Evolutionary conservation across 1,140 invertebrate genomes (phyloP).

Genomic region (Trypoxylus dichotomus): DNA sequence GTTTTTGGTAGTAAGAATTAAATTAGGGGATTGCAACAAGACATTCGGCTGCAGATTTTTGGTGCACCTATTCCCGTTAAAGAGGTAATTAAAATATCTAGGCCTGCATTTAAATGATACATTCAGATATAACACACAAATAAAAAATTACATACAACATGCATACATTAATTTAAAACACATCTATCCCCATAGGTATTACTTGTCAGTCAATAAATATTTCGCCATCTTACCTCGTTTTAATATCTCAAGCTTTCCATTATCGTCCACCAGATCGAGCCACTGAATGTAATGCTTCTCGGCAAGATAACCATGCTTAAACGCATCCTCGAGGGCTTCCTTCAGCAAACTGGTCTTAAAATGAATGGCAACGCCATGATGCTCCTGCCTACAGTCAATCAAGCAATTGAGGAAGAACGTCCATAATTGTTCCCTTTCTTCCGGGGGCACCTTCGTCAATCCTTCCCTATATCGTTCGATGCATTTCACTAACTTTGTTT

Average conservation of each 20-base stretch:
- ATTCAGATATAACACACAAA: too few species aligned
- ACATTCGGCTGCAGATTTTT: too few species aligned
- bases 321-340: slow-evolving; percentile 35
- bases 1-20: too few species aligned
- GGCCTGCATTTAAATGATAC: too few species aligned
- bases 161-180: too few species aligned
- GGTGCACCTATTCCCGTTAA: too few species aligned
- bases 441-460: slow-evolving; percentile 30
- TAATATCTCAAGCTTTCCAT: slow-evolving; percentile 31
- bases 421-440: slow-evolving; percentile 37
- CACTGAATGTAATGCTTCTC: slow-evolving; percentile 38
- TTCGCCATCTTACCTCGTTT: slow-evolving; percentile 32
- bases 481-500: slow-evolving; percentile 28
- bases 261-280: slow-evolving; percentile 35
- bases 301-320: slow-evolving; percentile 26
- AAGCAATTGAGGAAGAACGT: slow-evolving; percentile 36
- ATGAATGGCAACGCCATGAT: slow-evolving; percentile 23
- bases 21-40: too few species aligned
- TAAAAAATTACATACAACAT: too few species aligned
- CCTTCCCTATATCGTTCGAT: slow-evolving; percentile 37
- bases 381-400: slow-evolving; percentile 34
- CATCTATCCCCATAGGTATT: too few species aligned
- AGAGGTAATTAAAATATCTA: too few species aligned
- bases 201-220: too few species aligned
- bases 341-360: slow-evolving; percentile 32